Evolutionary conservation across 2,888 invertebrate genomes (phyloP), one percentile per base, ranked within the genome.

Genomic region (Drosophila kanekoi): DNA sequence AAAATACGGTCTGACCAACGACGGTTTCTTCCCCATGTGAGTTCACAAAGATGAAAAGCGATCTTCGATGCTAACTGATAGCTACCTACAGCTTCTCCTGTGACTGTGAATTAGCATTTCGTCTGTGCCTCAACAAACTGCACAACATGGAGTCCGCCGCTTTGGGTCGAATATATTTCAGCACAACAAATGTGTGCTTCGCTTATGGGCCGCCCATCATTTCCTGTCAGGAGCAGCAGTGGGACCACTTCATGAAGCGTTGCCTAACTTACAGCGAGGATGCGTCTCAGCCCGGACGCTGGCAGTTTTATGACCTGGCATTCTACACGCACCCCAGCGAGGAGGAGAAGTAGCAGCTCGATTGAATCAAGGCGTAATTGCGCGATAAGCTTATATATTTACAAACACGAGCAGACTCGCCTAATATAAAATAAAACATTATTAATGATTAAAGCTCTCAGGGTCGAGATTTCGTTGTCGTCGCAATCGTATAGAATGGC

Each of bases 261-360:
- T 91, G 91, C 53, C 51, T 84, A 1, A 72, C 60, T 43, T 91
- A 91, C 61, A 63, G 20, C 9, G 72, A 80, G 43, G 81, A 91
- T 62, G 63, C 54, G 5, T 61, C 60, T 0, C 57, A 77, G 41
- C 44, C 81, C 4, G 48, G 69, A 28, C 51, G 54, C 5, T 91
- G 83, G 81, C 91, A 91, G 52, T 89, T 86, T 64, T 90, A 91
- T 56, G 90, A 91, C 53, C 40, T 90, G 48, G 86, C 91, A 0
- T 89, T 89, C 60, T 91, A 81, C 62, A 85, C 87, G n/a, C 87
- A 89, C 57, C 59, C 70, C n/a, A 65, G n/a, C 14, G 32, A 10
- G 5, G 61, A 51, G 18, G 62, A 77, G 32, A 20, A 44, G 14
- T 20, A 53, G n/a, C 33, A 45, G 35, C 14, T 38, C 2, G 40